A percentile compares a stretch with the other conserved stretches of the same genome.
phyloP scores from a whole-genome alignment of 2,113 vertebrate genomes.

The Oxygymnocypris stewartii region DNA sequence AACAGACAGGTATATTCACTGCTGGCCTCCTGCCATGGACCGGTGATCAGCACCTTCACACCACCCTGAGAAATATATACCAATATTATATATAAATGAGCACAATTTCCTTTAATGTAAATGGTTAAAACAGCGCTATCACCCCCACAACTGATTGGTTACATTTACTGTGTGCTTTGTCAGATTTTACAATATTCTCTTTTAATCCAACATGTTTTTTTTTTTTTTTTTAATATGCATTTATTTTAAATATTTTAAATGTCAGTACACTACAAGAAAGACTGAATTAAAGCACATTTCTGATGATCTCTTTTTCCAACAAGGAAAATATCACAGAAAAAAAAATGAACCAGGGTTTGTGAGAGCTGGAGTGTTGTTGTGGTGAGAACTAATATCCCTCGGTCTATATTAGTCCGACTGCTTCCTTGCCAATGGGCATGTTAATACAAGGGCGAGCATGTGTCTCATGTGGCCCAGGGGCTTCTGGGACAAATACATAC shows the following conservation, averaged over 20 bases:
- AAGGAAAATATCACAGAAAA: not conserved
- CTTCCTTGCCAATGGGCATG: constrained; percentile 5
- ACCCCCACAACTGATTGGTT: not conserved
- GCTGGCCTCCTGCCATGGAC: constrained; percentile 95
- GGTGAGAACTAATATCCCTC: not conserved
- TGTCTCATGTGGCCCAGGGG: constrained; percentile 23
- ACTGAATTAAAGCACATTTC: not conserved
- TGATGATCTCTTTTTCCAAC: not conserved
- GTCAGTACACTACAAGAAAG: not conserved
- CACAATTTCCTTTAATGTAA: not conserved
- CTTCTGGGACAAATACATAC: constrained; percentile 12
- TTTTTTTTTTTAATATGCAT: not conserved
- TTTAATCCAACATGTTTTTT: not conserved
- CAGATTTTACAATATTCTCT: not conserved
- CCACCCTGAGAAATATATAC: constrained; percentile 80
- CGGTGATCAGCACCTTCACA: constrained; percentile 97
- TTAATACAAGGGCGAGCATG: constrained; percentile 24
- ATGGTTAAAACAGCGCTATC: not conserved
- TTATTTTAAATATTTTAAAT: not conserved
- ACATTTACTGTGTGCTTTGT: not conserved
- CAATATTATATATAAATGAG: not conserved
- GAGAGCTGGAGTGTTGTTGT: not conserved
- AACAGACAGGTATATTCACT: constrained; percentile 98
- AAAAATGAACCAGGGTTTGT: too few species aligned
- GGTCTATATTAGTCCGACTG: constrained; percentile 14